These are phyloP conservation scores for Lepus timidus DNA, from an alignment of 2,113 vertebrate species.

Conservation along the genomic window DNA sequence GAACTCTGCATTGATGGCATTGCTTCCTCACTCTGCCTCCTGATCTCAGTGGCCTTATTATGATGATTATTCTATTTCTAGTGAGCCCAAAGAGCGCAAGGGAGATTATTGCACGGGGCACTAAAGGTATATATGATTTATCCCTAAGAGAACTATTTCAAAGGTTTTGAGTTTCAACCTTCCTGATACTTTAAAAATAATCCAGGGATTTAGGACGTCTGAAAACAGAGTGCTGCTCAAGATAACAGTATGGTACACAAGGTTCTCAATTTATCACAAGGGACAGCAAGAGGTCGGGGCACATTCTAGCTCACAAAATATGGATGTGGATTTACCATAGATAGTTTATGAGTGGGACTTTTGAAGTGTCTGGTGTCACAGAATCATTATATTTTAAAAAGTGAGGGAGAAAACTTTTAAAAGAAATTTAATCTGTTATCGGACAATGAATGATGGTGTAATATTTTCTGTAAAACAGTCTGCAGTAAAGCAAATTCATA, in stretches of 20 bases:
- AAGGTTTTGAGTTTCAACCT: slow-evolving; percentile 55
- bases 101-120: slow-evolving; percentile 23
- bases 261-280: slow-evolving; percentile 55
- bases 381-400: neutral
- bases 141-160: slow-evolving; percentile 38
- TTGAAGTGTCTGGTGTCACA: slow-evolving; percentile 4
- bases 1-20: neutral
- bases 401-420: neutral
- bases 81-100: neutral
- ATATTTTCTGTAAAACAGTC: neutral
- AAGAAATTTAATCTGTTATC: neutral
- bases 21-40: neutral
- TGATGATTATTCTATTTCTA: slow-evolving; percentile 64
- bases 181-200: slow-evolving; percentile 68
- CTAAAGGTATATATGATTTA: slow-evolving; percentile 36
- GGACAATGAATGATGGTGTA: neutral
- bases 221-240: slow-evolving; percentile 36
- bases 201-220: slow-evolving; percentile 58
- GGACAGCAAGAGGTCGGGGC: slow-evolving; percentile 61
- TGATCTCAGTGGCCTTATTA: neutral
- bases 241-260: slow-evolving; percentile 53
- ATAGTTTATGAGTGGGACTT: neutral
- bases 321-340: slow-evolving; percentile 23
- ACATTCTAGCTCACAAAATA: neutral
- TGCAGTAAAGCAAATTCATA: neutral